phyloP scores from a whole-genome alignment of 2,113 vertebrate genomes.

The Plotosus lineatus region DNA sequence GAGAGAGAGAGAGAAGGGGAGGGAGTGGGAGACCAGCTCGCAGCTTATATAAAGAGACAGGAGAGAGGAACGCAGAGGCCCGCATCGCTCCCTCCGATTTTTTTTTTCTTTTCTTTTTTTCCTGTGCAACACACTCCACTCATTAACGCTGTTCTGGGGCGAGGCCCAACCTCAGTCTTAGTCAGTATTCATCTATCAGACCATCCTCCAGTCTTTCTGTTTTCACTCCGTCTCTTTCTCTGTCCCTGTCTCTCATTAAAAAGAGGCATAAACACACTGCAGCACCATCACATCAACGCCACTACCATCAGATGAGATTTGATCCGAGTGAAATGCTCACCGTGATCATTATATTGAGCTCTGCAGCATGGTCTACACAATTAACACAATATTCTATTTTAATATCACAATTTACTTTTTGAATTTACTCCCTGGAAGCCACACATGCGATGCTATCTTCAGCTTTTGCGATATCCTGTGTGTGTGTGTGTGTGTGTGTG shows the following conservation, averaged over 20 bases:
- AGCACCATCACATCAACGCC: background rate
- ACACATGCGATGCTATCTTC: background rate
- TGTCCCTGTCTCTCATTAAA: conserved; percentile 25
- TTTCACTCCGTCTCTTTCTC: background rate
- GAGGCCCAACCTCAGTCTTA: conserved; percentile 15
- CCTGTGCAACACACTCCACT: conserved; percentile 60
- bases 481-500: too few species aligned
- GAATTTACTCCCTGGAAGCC: background rate
- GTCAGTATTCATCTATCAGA: conserved; percentile 42
- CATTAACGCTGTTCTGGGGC: conserved; percentile 58
- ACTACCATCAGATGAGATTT: conserved; percentile 25
- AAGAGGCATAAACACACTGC: conserved; percentile 15
- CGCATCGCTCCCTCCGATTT: conserved; percentile 67
- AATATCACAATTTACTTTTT: background rate
- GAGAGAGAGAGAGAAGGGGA: conserved; percentile 26
- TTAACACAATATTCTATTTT: background rate
- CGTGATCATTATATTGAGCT: background rate
- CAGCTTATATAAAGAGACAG: conserved; percentile 75
- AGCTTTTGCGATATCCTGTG: too few species aligned
- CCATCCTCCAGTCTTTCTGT: conserved; percentile 9
- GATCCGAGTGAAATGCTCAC: background rate
- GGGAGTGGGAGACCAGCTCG: conserved; percentile 56
- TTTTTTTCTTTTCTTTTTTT: background rate
- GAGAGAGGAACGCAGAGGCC: conserved; percentile 60
- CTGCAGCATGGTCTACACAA: background rate